Evolutionary conservation across 2,113 vertebrate genomes (phyloP).

Genomic region (Etia nguti): DNA sequence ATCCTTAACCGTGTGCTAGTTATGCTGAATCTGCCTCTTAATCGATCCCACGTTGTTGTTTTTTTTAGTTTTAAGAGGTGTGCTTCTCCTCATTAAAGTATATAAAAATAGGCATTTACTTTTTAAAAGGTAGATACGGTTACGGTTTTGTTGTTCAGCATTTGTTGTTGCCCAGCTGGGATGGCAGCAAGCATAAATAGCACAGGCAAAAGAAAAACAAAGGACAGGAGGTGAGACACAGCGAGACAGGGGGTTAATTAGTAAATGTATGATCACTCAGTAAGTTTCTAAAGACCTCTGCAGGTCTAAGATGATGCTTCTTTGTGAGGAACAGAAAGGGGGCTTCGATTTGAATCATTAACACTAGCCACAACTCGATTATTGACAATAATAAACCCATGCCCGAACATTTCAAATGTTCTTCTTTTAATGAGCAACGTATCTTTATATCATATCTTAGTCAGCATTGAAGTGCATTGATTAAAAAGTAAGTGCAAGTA

Average conservation of each 20-base stretch:
- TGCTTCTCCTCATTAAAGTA: slow-evolving; percentile 73
- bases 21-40: slow-evolving; percentile 38
- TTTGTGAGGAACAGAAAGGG: slow-evolving; percentile 12
- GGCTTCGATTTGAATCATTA: slow-evolving; percentile 32
- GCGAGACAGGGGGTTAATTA: slow-evolving; percentile 16
- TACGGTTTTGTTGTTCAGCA: slow-evolving; percentile 46
- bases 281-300: slow-evolving; percentile 13
- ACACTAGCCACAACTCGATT: slow-evolving; percentile 40
- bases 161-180: slow-evolving; percentile 36
- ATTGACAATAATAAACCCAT: slow-evolving; percentile 63
- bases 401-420: slow-evolving; percentile 66
- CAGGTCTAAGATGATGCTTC: not conserved
- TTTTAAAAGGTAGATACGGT: slow-evolving; percentile 65
- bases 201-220: not conserved
- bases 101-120: slow-evolving; percentile 76
- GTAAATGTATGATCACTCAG: slow-evolving; percentile 20
- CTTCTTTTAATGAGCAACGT: slow-evolving; percentile 69
- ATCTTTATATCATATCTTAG: slow-evolving; percentile 81
- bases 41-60: slow-evolving; percentile 16
- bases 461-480: slow-evolving; percentile 89
- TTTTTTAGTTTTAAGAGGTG: slow-evolving; percentile 59
- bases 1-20: slow-evolving; percentile 29
- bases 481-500: slow-evolving; percentile 97
- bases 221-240: slow-evolving; percentile 52
- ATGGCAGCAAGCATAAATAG: slow-evolving; percentile 54